These are phyloP conservation scores for Aphelenchoides avenae DNA, from an alignment of 1,140 invertebrate species.

Conservation along the genomic window DNA sequence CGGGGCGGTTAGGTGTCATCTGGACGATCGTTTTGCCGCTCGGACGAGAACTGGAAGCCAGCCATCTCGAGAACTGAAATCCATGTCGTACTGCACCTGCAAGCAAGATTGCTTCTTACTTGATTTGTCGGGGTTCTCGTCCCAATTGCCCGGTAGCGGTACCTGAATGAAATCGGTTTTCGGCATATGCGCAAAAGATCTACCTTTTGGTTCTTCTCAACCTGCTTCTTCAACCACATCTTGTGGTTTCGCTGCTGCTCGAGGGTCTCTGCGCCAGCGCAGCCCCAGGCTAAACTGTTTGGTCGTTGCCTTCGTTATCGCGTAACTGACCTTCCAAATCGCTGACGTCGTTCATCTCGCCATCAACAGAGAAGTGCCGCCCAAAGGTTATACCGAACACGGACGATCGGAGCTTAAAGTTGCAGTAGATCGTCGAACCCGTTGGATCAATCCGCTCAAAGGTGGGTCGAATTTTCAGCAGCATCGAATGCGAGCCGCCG, in stretches of 20 bases:
- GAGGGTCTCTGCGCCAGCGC: constrained; percentile 29
- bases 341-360: constrained; percentile 16
- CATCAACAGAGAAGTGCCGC: constrained; percentile 19
- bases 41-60: constrained; percentile 11
- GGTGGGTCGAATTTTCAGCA: constrained; percentile 28
- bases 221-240: constrained; percentile 37
- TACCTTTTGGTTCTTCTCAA: constrained; percentile 50
- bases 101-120: no score
- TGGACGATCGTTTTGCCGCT: constrained; percentile 8
- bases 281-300: constrained; percentile 50
- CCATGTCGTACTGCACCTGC: constrained; percentile 17
- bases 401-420: constrained; percentile 36
- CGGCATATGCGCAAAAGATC: neutral
- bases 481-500: constrained; percentile 23
- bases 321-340: constrained; percentile 14
- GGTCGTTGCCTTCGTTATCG: constrained; percentile 18
- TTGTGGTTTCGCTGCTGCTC: constrained; percentile 48
- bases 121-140: constrained; percentile 56
- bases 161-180: constrained; percentile 33
- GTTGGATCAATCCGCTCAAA: constrained; percentile 27
- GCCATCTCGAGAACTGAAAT: constrained; percentile 31
- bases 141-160: constrained; percentile 58
- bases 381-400: constrained; percentile 16
- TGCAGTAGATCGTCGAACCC: constrained; percentile 20
- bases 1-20: neutral